A percentile compares a stretch with the other conserved stretches of the same genome.
Conservation (phyloP, 37 sponge, comb jelly and placozoan species). For the Petrosia ficiformis region DNA sequence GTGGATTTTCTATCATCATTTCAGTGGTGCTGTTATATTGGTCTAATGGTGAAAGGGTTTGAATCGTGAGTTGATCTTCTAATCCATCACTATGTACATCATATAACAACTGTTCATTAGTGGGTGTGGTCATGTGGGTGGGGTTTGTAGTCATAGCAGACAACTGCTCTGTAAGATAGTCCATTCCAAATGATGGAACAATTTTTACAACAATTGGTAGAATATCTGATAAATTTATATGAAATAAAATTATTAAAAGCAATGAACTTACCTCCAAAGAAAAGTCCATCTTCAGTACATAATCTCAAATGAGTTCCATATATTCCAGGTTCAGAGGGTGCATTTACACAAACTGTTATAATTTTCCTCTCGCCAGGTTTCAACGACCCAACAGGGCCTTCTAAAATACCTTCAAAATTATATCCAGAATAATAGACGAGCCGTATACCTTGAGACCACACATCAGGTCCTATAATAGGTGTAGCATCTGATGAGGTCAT, state of each 20-base stretch:
- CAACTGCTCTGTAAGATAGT: too few relatives aligned
- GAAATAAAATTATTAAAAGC: too few relatives aligned
- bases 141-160: too few relatives aligned
- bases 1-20: too few relatives aligned
- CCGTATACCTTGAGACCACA: slow-evolving; percentile 65
- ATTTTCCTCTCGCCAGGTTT: slow-evolving; percentile 33
- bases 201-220: background rate
- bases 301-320: slow-evolving; percentile 75
- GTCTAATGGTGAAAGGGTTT: too few relatives aligned
- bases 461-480: slow-evolving; percentile 40
- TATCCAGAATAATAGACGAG: slow-evolving; percentile 52
- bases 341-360: slow-evolving; percentile 48
- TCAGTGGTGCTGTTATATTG: too few relatives aligned
- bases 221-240: background rate
- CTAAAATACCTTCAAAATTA: slow-evolving; percentile 21
- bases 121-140: too few relatives aligned
- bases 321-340: slow-evolving; percentile 55
- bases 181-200: too few relatives aligned
- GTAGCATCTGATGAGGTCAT: background rate
- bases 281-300: slow-evolving; percentile 43
- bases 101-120: too few relatives aligned
- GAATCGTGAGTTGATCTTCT: too few relatives aligned
- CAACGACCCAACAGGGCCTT: slow-evolving; percentile 31
- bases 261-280: slow-evolving; percentile 73
- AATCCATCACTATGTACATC: too few relatives aligned